Conservation (phyloP, 2,797 vertebrate species). For the Hemibagrus guttatus region DNA sequence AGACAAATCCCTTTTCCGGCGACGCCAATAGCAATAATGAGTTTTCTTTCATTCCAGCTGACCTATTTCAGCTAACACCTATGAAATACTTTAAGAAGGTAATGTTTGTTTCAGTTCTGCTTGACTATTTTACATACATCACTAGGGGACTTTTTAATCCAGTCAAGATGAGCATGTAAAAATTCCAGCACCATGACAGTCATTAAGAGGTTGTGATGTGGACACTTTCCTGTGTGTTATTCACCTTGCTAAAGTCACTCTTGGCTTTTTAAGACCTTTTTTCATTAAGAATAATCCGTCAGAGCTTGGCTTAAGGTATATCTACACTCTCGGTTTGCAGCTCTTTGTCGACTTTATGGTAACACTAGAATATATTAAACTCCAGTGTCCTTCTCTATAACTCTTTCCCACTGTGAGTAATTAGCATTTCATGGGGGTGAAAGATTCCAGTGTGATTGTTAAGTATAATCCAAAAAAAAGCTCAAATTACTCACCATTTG, state of each 20-base stretch:
- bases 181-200: conserved; percentile 50
- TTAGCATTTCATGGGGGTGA: conserved; percentile 75
- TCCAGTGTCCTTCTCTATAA: conserved; percentile 60
- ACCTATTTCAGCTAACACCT: conserved; percentile 43
- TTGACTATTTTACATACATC: conserved; percentile 52
- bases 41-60: conserved; percentile 40
- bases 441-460: conserved; percentile 68
- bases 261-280: conserved; percentile 61
- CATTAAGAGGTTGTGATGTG: conserved; percentile 51
- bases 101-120: conserved; percentile 56
- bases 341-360: conserved; percentile 64
- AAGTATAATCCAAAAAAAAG: conserved; percentile 72
- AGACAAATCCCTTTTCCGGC: neutral
- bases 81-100: conserved; percentile 47
- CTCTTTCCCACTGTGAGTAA: conserved; percentile 75
- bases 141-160: conserved; percentile 56
- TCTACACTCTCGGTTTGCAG: conserved; percentile 50
- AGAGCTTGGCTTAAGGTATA: conserved; percentile 60
- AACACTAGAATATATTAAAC: conserved; percentile 64
- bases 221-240: conserved; percentile 40
- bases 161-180: conserved; percentile 52
- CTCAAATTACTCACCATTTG: conserved; percentile 71
- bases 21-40: conserved; percentile 36
- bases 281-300: conserved; percentile 62
- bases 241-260: conserved; percentile 63